Percentiles rank a stretch among this genome's conserved stretches.
phyloP scores from a whole-genome alignment of 2,113 vertebrate species.

The Rhombomys opimus region DNA sequence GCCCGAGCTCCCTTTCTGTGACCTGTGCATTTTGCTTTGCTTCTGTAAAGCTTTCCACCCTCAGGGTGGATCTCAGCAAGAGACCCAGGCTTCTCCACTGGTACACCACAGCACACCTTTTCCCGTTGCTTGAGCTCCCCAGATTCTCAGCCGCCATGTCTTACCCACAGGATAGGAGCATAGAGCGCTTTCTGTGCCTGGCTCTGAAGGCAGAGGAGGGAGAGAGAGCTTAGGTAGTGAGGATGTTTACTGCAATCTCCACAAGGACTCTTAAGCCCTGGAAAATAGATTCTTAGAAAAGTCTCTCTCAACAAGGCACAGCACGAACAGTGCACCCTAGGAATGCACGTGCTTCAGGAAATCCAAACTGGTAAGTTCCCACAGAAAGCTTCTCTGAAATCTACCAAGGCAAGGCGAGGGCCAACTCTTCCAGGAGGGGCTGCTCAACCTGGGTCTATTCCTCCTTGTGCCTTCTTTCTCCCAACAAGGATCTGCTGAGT shows the following conservation, averaged over 20 bases:
- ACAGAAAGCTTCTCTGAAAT: not conserved
- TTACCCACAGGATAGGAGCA: not conserved
- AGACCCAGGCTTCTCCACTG: not conserved
- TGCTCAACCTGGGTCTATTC: not conserved
- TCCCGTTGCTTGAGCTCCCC: not conserved
- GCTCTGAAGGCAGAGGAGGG: not conserved
- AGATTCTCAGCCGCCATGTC: not conserved
- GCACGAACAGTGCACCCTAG: not conserved
- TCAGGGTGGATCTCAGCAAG: no score
- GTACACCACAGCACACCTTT: not conserved
- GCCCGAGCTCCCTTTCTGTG: not conserved
- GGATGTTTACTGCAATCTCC: not conserved
- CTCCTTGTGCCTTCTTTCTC: not conserved
- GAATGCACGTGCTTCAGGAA: not conserved
- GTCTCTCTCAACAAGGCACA: not conserved
- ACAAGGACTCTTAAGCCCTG: not conserved
- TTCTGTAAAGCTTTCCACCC: not conserved
- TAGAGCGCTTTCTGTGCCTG: not conserved
- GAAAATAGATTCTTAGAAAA: not conserved
- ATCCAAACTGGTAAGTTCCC: not conserved
- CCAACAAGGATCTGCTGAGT: not conserved
- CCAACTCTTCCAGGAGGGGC: not conserved
- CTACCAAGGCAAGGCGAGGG: not conserved
- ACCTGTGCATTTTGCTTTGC: not conserved
- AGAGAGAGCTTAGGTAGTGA: not conserved